Conservation (phyloP, 2,888 invertebrate species). For the Eupithecia tripunctaria region DNA sequence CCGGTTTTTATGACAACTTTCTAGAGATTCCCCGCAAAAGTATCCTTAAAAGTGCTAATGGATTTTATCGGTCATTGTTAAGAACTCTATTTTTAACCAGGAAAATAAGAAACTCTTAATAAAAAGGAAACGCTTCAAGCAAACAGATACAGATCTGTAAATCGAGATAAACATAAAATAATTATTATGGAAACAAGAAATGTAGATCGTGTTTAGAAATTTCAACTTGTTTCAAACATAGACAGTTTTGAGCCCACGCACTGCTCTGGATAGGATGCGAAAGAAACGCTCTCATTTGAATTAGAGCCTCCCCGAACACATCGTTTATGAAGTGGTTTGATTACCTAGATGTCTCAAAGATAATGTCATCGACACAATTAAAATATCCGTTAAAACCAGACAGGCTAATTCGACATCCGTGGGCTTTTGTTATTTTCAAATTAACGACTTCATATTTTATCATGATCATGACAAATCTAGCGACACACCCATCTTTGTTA, state of each 20-base stretch:
- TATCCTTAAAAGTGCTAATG: slow-evolving; percentile 78
- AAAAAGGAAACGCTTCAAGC: slow-evolving; percentile 19
- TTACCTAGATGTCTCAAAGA: slow-evolving; percentile 34
- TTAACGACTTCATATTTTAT: slow-evolving; percentile 38
- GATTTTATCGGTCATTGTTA: slow-evolving; percentile 58
- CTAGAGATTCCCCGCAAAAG: slow-evolving; percentile 74
- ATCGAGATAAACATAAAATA: slow-evolving; percentile 11
- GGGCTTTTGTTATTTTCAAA: slow-evolving; percentile 33
- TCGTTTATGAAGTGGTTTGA: slow-evolving; percentile 10
- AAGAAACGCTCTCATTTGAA: background rate
- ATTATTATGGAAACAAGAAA: slow-evolving; percentile 24
- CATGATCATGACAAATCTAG: slow-evolving; percentile 33
- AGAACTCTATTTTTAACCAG: slow-evolving; percentile 15
- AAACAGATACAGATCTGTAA: slow-evolving; percentile 9
- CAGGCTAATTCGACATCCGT: slow-evolving; percentile 24
- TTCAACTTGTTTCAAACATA: slow-evolving; percentile 17
- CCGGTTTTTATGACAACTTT: slow-evolving; percentile 76
- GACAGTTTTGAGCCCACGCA: slow-evolving; percentile 24
- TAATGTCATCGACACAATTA: slow-evolving; percentile 38
- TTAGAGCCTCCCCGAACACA: slow-evolving; percentile 7
- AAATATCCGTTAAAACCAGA: slow-evolving; percentile 28
- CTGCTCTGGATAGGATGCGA: slow-evolving; percentile 8
- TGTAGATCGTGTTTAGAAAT: slow-evolving; percentile 16
- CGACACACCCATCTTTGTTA: slow-evolving; percentile 29
- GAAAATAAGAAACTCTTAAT: background rate